A percentile compares a stretch with the other conserved stretches of the same genome.
Evolutionary conservation across 2,797 vertebrate species (phyloP).

Genomic region (Mus minutoides): DNA sequence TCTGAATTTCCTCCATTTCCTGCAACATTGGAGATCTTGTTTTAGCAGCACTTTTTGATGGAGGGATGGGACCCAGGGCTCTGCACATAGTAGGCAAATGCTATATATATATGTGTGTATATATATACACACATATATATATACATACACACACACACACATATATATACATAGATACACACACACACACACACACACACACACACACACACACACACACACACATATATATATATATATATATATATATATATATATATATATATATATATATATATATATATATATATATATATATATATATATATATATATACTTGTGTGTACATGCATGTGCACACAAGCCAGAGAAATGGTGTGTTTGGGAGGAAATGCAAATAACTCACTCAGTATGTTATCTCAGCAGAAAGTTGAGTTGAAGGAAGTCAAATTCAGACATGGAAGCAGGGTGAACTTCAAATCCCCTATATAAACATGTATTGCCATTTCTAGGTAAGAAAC

Average conservation of each 20-base stretch:
- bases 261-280: no score
- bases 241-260: no score
- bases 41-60: neutral
- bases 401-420: conserved; percentile 74
- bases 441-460: conserved; percentile 74
- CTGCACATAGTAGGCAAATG: neutral
- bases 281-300: no score
- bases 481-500: conserved; percentile 76
- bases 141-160: neutral
- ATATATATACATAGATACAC: no score
- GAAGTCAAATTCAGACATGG: conserved; percentile 76
- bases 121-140: neutral
- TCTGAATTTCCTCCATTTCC: neutral
- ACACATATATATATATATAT: no score
- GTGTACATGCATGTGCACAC: neutral
- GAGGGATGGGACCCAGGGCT: neutral
- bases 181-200: no score
- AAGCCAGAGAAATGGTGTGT: neutral
- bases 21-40: neutral
- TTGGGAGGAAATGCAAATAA: conserved; percentile 65
- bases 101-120: neutral
- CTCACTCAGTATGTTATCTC: conserved; percentile 67
- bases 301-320: neutral
- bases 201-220: no score
- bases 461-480: conserved; percentile 79